These are phyloP conservation scores for Lobophora halterata DNA, from an alignment of 2,888 invertebrate species.

Conservation along the genomic window DNA sequence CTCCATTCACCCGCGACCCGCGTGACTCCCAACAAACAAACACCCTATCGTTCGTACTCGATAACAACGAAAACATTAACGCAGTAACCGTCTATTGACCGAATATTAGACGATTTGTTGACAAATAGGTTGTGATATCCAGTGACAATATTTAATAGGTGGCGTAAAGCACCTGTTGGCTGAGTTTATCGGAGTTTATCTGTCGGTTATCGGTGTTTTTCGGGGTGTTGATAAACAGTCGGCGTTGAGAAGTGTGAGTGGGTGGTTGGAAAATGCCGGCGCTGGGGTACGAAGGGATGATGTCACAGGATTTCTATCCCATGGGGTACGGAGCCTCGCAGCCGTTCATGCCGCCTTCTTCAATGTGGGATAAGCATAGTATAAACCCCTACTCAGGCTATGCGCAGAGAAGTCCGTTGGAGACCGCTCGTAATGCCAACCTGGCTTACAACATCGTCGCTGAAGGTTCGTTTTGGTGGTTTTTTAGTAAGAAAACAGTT, in stretches of 20 bases:
- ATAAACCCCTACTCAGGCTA: slow-evolving; percentile 47
- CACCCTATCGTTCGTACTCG: slow-evolving; percentile 48
- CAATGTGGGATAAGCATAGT: slow-evolving; percentile 59
- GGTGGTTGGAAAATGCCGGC: slow-evolving; percentile 67
- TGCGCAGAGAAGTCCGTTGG: slow-evolving; percentile 43
- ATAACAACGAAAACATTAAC: slow-evolving; percentile 61
- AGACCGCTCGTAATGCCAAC: slow-evolving; percentile 20
- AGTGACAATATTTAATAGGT: slow-evolving; percentile 44
- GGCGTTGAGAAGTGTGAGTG: slow-evolving; percentile 43
- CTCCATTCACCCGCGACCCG: slow-evolving; percentile 36
- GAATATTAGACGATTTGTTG: slow-evolving; percentile 28
- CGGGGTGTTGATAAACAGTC: slow-evolving; percentile 47
- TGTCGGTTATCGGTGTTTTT: slow-evolving; percentile 28
- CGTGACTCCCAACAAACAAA: slow-evolving; percentile 55
- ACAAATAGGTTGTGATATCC: slow-evolving; percentile 35
- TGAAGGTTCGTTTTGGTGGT: slow-evolving; percentile 54
- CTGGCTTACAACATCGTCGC: slow-evolving; percentile 15
- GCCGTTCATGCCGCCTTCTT: slow-evolving; percentile 54
- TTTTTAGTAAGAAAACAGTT: too few relatives aligned
- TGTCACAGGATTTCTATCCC: slow-evolving; percentile 61
- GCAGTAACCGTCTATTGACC: slow-evolving; percentile 25
- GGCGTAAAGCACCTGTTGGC: slow-evolving; percentile 56
- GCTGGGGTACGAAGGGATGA: slow-evolving; percentile 62
- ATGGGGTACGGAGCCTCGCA: slow-evolving; percentile 51
- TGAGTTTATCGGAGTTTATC: slow-evolving; percentile 45